Conservation (phyloP, 2,113 vertebrate species). For the Ictidomys tridecemlineatus region DNA sequence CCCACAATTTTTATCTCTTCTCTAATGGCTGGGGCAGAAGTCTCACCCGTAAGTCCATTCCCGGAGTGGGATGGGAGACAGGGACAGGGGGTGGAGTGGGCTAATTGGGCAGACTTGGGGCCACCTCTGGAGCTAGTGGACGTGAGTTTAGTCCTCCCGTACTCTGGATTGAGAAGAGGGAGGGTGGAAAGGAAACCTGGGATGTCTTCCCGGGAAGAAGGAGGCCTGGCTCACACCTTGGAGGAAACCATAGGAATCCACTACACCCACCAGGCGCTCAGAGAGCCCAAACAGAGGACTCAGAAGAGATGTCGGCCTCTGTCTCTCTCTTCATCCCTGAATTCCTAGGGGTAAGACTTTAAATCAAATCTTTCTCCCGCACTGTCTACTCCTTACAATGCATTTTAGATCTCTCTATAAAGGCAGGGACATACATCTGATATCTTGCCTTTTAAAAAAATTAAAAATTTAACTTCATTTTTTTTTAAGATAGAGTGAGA, state of each 20-base stretch:
- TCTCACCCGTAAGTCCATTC: too few species aligned
- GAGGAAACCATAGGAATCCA: background rate
- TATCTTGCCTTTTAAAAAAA: background rate
- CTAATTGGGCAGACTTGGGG: background rate
- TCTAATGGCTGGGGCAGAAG: background rate
- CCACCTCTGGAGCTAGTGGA: background rate
- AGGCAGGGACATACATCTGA: background rate
- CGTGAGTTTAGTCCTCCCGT: background rate
- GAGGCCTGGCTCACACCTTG: accelerated
- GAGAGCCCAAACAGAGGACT: background rate
- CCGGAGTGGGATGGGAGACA: background rate
- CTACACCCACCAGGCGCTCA: accelerated
- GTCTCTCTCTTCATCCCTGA: background rate
- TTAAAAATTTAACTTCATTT: background rate
- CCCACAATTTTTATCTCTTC: background rate
- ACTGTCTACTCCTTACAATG: background rate
- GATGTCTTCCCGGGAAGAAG: background rate
- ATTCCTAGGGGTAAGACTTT: background rate
- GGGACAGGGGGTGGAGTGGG: background rate
- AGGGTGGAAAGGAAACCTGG: background rate
- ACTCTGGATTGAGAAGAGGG: background rate
- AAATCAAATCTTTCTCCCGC: background rate
- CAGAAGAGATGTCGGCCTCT: background rate
- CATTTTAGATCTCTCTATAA: background rate
- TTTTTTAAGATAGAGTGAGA: too few species aligned